Percentiles rank a stretch among this genome's conserved stretches.
Evolutionary conservation across 2,113 vertebrate species (phyloP).

Genomic region (Neogobius melanostomus): DNA sequence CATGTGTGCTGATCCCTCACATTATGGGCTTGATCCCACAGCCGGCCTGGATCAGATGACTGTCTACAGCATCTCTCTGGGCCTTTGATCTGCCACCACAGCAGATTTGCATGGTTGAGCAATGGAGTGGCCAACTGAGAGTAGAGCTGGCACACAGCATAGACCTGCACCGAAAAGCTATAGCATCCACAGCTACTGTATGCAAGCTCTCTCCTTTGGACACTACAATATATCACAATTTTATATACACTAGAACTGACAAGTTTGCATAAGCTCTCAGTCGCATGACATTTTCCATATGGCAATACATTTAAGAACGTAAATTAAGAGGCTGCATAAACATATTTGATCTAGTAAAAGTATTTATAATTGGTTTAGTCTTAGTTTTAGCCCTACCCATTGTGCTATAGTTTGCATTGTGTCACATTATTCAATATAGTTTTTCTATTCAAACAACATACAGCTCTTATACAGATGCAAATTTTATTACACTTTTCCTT

Average conservation of each 20-base stretch:
- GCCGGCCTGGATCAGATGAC: constrained; percentile 69
- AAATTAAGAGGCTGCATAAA: too few relatives aligned
- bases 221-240: not conserved
- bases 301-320: too few relatives aligned
- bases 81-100: constrained; percentile 65
- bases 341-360: too few relatives aligned
- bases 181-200: not conserved
- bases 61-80: constrained; percentile 36
- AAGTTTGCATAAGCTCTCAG: too few relatives aligned
- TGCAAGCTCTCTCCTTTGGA: not conserved
- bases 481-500: not conserved
- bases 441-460: not conserved
- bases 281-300: too few relatives aligned
- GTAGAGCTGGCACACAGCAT: constrained; percentile 28
- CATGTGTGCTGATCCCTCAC: constrained; percentile 52
- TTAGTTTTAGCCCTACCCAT: not conserved
- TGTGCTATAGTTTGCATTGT: not conserved
- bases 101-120: constrained; percentile 53
- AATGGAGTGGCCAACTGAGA: constrained; percentile 40
- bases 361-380: not conserved
- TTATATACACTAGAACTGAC: not conserved
- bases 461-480: not conserved
- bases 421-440: not conserved
- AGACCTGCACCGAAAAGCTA: constrained; percentile 26
- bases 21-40: constrained; percentile 62